phyloP scores from a whole-genome alignment of 2,113 vertebrate genomes.

The Brachyistius frenatus region DNA sequence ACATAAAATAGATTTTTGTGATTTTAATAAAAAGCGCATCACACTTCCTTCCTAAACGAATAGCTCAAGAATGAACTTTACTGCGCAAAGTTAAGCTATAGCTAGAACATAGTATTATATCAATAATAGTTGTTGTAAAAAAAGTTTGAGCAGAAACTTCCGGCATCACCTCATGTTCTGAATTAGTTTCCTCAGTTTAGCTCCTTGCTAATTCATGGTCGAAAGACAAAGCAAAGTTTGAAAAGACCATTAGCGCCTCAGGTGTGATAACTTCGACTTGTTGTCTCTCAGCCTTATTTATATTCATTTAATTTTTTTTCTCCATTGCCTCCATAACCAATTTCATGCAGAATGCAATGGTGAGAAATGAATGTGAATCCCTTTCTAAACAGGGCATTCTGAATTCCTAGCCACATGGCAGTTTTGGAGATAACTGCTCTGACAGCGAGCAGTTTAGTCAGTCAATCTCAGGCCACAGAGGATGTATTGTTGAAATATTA shows the following conservation, averaged over 20 bases:
- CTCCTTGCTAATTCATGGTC: conserved; percentile 6
- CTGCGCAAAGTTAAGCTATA: too few relatives aligned
- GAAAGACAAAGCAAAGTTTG: conserved; percentile 27
- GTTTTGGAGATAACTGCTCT: conserved; percentile 56
- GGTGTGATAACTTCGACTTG: conserved; percentile 15
- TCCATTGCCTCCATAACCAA: conserved; percentile 33
- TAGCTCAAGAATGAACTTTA: too few relatives aligned
- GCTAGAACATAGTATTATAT: too few relatives aligned
- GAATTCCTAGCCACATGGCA: conserved; percentile 42
- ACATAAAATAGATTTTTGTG: too few relatives aligned
- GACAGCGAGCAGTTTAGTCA: conserved; percentile 63
- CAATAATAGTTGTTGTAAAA: too few relatives aligned
- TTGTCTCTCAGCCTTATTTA: conserved; percentile 52
- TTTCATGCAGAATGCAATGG: conserved; percentile 49
- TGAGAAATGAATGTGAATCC: conserved; percentile 34
- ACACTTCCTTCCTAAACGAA: too few relatives aligned
- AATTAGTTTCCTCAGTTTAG: conserved; percentile 13
- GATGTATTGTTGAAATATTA: conserved; percentile 76
- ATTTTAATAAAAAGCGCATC: too few relatives aligned
- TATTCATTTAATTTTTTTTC: conserved; percentile 51
- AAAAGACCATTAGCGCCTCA: conserved; percentile 14
- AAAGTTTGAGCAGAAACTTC: background rate
- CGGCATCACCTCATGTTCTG: background rate
- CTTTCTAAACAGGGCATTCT: conserved; percentile 39
- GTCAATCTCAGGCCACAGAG: conserved; percentile 64